Evolutionary conservation across 2,888 invertebrate species (phyloP).

Genomic region (Latheticus oryzae): DNA sequence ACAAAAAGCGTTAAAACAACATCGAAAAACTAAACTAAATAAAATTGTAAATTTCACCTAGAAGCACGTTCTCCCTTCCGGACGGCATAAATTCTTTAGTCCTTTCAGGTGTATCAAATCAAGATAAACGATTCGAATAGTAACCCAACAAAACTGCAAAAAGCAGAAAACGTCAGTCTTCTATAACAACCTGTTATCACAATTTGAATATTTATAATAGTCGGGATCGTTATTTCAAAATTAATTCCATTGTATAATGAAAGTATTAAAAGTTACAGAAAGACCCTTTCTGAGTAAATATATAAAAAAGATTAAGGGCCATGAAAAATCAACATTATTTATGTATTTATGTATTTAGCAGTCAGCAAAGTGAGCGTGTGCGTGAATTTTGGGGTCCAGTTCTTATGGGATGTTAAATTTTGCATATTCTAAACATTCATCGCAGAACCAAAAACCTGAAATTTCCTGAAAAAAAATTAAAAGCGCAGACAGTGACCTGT

Average conservation of each 20-base stretch:
- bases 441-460: constrained; percentile 28
- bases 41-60: constrained; percentile 16
- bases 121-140: constrained; percentile 15
- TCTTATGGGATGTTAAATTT: constrained; percentile 24
- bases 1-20: constrained; percentile 7
- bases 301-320: no score
- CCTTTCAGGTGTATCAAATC: constrained; percentile 25
- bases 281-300: no score
- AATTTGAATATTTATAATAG: no score
- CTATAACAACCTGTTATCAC: no score
- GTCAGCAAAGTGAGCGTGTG: constrained; percentile 36
- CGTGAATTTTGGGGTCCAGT: constrained; percentile 34
- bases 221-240: no score
- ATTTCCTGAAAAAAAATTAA: no score
- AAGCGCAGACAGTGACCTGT: no score
- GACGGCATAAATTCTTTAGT: constrained; percentile 20
- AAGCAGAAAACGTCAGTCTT: neutral
- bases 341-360: constrained; percentile 34
- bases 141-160: constrained; percentile 3
- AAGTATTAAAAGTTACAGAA: no score
- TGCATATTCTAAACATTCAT: constrained; percentile 38
- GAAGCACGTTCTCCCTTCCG: constrained; percentile 5
- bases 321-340: constrained; percentile 33
- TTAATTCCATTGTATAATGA: no score
- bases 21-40: constrained; percentile 3